Evolutionary conservation across 2,113 vertebrate species (phyloP), one percentile per base, ranked within the genome.

Genomic region (Plectropomus leopardus): DNA sequence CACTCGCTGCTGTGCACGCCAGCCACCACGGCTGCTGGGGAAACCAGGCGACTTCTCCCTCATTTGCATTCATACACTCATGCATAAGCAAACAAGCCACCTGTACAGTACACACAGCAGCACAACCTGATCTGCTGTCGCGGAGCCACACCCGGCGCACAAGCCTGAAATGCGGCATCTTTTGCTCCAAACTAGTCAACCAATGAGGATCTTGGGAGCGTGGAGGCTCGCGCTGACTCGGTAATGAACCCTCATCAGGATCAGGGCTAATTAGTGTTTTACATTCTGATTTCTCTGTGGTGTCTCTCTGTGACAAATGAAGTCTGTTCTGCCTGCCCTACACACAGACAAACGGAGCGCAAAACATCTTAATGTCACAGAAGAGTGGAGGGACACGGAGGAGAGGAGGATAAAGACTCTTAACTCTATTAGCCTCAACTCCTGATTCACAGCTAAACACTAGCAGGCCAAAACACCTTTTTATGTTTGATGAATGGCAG

Each of bases 201-300:
- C 83, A 67, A 85, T 73, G 63, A 74, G 63, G 60, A 74, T 79
- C 72, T 63, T 21, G 76, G 80, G 80, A 86, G 81, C 32, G 14
- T 1, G 26, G 45, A 63, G 70, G 57, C 79, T 81, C 72, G 64
- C 11, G 83, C 87, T 84, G 88, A 82, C 89, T 88, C 42, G 3
- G 76, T 92, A 87, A 93, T 89, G 87, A 89, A 92, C 64, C 72
- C 79, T 88, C 82, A 58, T 89, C 86, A 84, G 82, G 86, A 91
- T 88, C 87, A 78, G 32, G 55, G 82, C 88, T 92, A 89, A 93
- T 93, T 94, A 90, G 84, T 78, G 89, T 90, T 93, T 90, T 85
- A 87, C 91, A 90, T 86, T 88, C 48, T 77, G 86, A 92, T 91
- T 91, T 88, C 87, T 92, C 91, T 23, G 85, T 40, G 86, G 86